Conservation (phyloP, 2,888 invertebrate species). For the Synanthedon andrenaeformis region DNA sequence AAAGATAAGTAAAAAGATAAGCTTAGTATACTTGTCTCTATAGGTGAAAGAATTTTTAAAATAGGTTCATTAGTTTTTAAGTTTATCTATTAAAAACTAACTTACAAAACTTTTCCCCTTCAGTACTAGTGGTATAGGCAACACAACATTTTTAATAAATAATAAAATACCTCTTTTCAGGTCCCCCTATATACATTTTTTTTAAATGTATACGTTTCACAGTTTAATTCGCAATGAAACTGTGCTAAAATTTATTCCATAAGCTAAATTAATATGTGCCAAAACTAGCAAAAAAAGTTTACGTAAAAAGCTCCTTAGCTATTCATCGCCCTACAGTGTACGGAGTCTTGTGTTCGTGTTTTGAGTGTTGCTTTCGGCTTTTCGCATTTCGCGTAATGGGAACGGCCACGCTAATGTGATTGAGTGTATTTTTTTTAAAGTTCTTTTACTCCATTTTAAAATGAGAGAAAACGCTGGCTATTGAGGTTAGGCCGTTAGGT, state of each 20-base stretch:
- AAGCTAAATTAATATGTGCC: not conserved
- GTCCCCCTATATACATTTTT: no score
- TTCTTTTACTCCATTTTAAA: constrained; percentile 33
- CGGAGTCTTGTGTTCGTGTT: not conserved
- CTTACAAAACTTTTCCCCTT: not conserved
- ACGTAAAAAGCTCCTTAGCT: not conserved
- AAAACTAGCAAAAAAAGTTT: not conserved
- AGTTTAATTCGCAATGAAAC: no score
- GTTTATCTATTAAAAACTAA: not conserved
- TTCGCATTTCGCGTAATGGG: constrained; percentile 38
- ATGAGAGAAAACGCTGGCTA: constrained; percentile 19
- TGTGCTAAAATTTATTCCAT: no score
- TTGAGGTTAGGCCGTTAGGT: constrained; percentile 21
- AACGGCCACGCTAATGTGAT: constrained; percentile 54
- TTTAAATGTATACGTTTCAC: no score
- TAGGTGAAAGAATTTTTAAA: not conserved
- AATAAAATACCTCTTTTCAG: no score
- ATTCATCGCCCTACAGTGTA: not conserved
- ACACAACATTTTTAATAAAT: no score
- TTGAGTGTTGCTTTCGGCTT: constrained; percentile 3
- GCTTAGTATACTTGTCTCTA: not conserved
- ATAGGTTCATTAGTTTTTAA: not conserved
- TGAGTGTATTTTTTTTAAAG: constrained; percentile 40
- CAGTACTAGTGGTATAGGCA: no score
- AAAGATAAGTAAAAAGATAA: no score